Evolutionary conservation across 2,797 vertebrate species (phyloP).

Genomic region (Falco biarmicus): DNA sequence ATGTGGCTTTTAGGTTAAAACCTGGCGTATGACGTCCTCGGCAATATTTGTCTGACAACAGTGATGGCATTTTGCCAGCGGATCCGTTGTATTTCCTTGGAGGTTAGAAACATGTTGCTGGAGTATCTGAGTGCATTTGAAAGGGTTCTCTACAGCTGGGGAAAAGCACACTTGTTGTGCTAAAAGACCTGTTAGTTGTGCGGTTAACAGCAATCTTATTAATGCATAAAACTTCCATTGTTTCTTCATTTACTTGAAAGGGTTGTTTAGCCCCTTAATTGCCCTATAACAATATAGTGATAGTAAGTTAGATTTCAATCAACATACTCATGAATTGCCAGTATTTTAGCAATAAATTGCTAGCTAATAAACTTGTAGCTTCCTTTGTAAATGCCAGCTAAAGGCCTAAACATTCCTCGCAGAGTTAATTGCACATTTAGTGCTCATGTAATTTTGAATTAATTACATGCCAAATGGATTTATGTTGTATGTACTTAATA

Average conservation of each 20-base stretch:
- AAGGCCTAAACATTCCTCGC: conserved; percentile 79
- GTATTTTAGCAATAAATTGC: conserved; percentile 83
- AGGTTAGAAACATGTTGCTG: neutral
- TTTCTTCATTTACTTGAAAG: conserved; percentile 70
- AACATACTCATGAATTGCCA: conserved; percentile 76
- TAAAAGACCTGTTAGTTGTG: neutral
- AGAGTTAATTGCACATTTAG: conserved; percentile 86
- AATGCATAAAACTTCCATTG: conserved; percentile 40
- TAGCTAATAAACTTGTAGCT: conserved; percentile 82
- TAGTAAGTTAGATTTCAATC: conserved; percentile 79
- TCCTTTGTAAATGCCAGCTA: conserved; percentile 84
- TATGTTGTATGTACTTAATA: conserved; percentile 86
- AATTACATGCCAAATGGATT: conserved; percentile 86
- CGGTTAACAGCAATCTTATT: conserved; percentile 11
- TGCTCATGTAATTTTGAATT: conserved; percentile 85
- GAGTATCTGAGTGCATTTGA: neutral
- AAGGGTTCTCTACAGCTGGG: neutral
- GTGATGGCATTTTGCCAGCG: neutral
- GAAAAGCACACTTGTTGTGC: conserved; percentile 30
- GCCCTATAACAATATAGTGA: conserved; percentile 65
- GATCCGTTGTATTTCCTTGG: neutral
- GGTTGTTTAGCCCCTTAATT: conserved; percentile 72
- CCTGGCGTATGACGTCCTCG: neutral
- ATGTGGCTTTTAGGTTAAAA: neutral
- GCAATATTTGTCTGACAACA: neutral